Conservation (phyloP, 2,797 vertebrate genomes). For the Pangasius macronema region DNA sequence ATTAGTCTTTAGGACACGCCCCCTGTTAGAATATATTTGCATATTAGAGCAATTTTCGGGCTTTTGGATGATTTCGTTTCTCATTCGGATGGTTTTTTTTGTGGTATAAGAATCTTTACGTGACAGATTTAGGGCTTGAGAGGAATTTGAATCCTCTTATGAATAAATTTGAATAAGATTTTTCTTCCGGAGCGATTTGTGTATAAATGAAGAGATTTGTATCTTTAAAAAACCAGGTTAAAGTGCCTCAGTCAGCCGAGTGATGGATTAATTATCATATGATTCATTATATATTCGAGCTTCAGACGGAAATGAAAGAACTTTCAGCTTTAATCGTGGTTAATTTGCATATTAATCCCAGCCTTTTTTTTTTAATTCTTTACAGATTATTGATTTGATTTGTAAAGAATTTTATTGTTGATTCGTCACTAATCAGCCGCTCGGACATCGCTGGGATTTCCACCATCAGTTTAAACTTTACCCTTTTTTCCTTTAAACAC, state of each 20-base stretch:
- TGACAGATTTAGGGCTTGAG: background rate
- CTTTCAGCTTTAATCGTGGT: background rate
- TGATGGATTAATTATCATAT: background rate
- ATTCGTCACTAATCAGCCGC: background rate
- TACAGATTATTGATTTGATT: background rate
- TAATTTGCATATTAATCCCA: constrained; percentile 19
- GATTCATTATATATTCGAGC: background rate
- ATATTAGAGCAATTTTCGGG: background rate
- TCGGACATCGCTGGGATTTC: background rate
- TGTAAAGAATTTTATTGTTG: background rate
- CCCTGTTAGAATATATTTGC: background rate
- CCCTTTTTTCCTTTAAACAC: background rate
- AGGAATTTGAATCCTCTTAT: background rate
- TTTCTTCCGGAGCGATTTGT: background rate
- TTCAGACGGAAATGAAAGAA: background rate
- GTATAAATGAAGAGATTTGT: background rate
- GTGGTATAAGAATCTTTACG: background rate
- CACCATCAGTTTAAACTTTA: background rate
- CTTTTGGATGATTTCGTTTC: background rate
- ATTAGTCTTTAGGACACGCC: background rate
- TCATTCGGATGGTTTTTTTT: background rate
- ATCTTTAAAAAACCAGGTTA: background rate
- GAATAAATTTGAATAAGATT: background rate
- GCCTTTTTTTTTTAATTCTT: background rate
- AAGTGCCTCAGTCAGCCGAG: background rate